Conservation (phyloP, 23 tunicate genomes). For the Ascidia mentula region DNA sequence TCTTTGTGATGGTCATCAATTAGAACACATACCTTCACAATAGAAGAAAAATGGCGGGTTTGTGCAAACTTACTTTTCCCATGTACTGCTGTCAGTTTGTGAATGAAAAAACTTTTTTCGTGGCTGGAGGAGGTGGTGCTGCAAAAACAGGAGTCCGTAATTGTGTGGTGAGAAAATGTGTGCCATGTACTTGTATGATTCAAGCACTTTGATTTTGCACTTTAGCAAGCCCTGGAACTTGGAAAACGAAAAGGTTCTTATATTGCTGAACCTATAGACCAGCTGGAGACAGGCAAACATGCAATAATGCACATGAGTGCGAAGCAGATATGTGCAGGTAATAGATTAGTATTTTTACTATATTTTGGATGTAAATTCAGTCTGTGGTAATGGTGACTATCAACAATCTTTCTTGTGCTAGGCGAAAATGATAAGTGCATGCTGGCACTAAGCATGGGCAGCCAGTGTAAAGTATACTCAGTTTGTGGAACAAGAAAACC, state of each 20-base stretch:
- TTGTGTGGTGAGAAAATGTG: slow-evolving; percentile 61
- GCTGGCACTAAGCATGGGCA: slow-evolving; percentile 50
- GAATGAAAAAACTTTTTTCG: slow-evolving; percentile 50
- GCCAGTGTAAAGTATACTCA: slow-evolving; percentile 32
- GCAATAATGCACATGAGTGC: slow-evolving; percentile 78
- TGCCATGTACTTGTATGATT: background rate
- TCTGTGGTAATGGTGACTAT: too few species aligned
- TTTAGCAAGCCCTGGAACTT: slow-evolving; percentile 57
- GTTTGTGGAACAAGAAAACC: background rate
- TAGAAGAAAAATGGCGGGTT: background rate
- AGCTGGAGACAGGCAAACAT: slow-evolving; percentile 55
- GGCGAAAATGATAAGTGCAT: slow-evolving; percentile 8
- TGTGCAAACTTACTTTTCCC: slow-evolving; percentile 74
- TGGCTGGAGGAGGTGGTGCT: slow-evolving; percentile 97
- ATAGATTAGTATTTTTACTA: background rate
- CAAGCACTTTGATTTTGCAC: background rate
- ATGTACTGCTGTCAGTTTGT: slow-evolving; percentile 70
- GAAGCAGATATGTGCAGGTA: background rate
- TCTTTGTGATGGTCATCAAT: too few species aligned
- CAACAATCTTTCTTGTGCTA: too few species aligned
- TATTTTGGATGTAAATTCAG: too few species aligned
- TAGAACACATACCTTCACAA: too few species aligned
- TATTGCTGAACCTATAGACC: slow-evolving; percentile 48
- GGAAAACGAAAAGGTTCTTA: slow-evolving; percentile 19
- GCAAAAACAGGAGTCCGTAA: slow-evolving; percentile 90